A percentile compares a stretch with the other conserved stretches of the same genome.
These are phyloP conservation scores for Lepeophtheirus nordmannii DNA, from an alignment of 2,888 invertebrate genomes.

Conservation along the genomic window DNA sequence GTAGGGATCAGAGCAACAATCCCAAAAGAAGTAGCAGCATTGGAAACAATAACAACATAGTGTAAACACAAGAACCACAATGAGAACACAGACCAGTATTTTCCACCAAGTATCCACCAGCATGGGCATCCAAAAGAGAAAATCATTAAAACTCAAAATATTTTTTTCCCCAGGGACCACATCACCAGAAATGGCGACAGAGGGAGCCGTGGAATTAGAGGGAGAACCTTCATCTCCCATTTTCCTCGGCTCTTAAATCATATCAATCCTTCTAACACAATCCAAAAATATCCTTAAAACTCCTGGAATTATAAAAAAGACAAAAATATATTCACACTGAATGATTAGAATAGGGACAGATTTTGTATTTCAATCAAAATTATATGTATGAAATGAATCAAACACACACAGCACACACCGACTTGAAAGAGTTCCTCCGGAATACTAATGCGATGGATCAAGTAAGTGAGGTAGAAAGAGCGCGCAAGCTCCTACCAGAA, in stretches of 20 bases:
- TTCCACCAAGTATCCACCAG: background rate
- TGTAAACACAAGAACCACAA: background rate
- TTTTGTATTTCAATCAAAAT: background rate
- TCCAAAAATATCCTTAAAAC: background rate
- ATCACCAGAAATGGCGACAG: too few species aligned
- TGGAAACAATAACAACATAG: background rate
- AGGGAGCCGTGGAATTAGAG: too few species aligned
- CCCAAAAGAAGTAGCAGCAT: constrained; percentile 3
- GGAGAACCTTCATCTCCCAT: too few species aligned
- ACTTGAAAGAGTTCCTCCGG: background rate
- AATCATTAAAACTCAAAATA: background rate
- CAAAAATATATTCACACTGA: background rate
- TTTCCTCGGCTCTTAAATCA: background rate
- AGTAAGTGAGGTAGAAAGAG: too few species aligned
- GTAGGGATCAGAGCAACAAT: background rate
- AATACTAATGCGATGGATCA: too few species aligned
- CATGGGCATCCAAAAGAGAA: background rate
- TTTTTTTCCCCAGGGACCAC: background rate
- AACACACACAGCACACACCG: background rate
- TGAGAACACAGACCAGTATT: background rate
- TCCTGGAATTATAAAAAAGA: background rate
- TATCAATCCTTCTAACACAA: background rate
- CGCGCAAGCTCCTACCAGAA: too few species aligned
- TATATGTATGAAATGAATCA: too few species aligned
- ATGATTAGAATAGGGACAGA: background rate